These are phyloP conservation scores for Plectropomus leopardus DNA, from an alignment of 2,113 vertebrate genomes.

Conservation along the genomic window DNA sequence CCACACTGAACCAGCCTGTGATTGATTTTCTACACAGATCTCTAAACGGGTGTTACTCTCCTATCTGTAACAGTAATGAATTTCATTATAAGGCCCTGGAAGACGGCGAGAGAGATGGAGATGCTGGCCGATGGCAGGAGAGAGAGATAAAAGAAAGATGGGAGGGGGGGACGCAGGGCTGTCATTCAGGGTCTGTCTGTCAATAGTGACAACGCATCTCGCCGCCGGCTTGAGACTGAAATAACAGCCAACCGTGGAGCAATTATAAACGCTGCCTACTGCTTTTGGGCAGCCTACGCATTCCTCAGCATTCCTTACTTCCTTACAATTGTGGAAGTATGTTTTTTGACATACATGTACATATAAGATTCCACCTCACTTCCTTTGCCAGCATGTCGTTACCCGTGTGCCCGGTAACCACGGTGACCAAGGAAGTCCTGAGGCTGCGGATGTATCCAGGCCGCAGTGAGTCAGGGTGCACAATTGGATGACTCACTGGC, in stretches of 20 bases:
- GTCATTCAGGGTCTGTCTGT: slow-evolving; percentile 72
- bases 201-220: slow-evolving; percentile 60
- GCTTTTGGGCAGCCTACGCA: slow-evolving; percentile 54
- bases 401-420: slow-evolving; percentile 60
- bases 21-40: slow-evolving; percentile 79
- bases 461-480: slow-evolving; percentile 71
- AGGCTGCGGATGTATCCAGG: slow-evolving; percentile 58
- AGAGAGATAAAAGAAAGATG: slow-evolving; percentile 34
- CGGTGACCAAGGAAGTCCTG: slow-evolving; percentile 60
- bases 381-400: slow-evolving; percentile 23
- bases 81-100: slow-evolving; percentile 75
- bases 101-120: slow-evolving; percentile 56
- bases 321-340: slow-evolving; percentile 2
- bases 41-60: slow-evolving; percentile 75
- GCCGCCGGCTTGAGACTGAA: slow-evolving; percentile 61
- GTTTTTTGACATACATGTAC: slow-evolving; percentile 44
- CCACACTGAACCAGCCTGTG: slow-evolving; percentile 49
- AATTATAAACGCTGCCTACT: slow-evolving; percentile 64
- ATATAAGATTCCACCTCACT: slow-evolving; percentile 54
- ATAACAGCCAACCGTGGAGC: slow-evolving; percentile 63
- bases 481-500: slow-evolving; percentile 71
- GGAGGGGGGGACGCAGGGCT: slow-evolving; percentile 40
- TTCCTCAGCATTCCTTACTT: neutral
- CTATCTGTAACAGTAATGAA: slow-evolving; percentile 79
- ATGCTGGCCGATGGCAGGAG: slow-evolving; percentile 43